A percentile compares a stretch with the other conserved stretches of the same genome.
phyloP scores from a whole-genome alignment of 1,140 invertebrate genomes.

The Drosophila sp. region DNA sequence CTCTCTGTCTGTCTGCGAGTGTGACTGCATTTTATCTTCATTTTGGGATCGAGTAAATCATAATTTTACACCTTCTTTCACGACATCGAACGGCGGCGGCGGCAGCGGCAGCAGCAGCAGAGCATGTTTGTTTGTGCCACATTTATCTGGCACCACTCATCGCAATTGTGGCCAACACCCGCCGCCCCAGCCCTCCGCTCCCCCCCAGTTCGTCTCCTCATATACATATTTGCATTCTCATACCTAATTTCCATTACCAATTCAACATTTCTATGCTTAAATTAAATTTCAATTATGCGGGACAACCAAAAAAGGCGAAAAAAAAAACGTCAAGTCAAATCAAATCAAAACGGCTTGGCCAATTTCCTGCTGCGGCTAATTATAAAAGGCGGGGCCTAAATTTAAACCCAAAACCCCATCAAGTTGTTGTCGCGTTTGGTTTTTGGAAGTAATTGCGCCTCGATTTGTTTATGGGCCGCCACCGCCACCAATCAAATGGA shows the following conservation, averaged over 20 bases:
- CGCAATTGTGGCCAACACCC: slow-evolving; percentile 30
- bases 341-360: slow-evolving; percentile 20
- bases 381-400: slow-evolving; percentile 57
- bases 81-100: slow-evolving; percentile 17
- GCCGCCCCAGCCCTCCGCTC: slow-evolving; percentile 1
- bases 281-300: slow-evolving; percentile 50
- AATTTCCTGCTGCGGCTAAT: slow-evolving; percentile 51
- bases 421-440: slow-evolving; percentile 47
- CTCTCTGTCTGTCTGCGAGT: slow-evolving; percentile 4
- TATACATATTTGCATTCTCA: slow-evolving; percentile 13
- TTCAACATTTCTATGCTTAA: slow-evolving; percentile 53
- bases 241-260: slow-evolving; percentile 32
- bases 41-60: slow-evolving; percentile 63
- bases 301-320: slow-evolving; percentile 36
- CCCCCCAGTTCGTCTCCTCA: slow-evolving; percentile 13
- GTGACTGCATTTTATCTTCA: slow-evolving; percentile 54
- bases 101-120: no score
- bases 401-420: slow-evolving; percentile 43
- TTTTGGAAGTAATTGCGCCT: slow-evolving; percentile 51
- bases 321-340: not conserved
- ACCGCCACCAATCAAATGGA: slow-evolving; percentile 52
- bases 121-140: slow-evolving; percentile 15
- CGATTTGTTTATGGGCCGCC: slow-evolving; percentile 71
- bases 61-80: slow-evolving; percentile 61
- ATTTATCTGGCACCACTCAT: slow-evolving; percentile 9